Base-by-base conservation (phyloP, 2,888 invertebrate species). In the Teleogryllus oceanicus region DNA sequence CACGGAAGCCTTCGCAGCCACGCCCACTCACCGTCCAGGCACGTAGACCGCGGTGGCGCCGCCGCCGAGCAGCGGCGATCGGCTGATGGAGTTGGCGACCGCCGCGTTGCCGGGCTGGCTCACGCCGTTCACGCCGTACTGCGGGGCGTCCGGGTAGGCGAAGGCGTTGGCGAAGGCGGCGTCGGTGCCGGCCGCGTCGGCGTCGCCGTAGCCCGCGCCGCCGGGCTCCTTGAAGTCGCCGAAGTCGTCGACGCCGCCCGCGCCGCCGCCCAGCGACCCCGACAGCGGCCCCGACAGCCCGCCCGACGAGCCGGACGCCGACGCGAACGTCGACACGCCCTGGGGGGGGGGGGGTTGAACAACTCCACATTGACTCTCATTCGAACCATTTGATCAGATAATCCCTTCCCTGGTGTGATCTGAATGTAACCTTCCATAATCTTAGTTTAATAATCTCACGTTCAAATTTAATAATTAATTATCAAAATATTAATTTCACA, bases 171-270 rank as follows among this genome's bases (percentile, higher is more conserved):
- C 81, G 16, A 82, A 80, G 85, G 89, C 89, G 74, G 78, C 77
- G 75, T 78, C 80, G 16, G 78, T 37, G n/a, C 78, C 81, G 8
- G 82, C 80, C 50, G 78, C 77, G 24, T 81, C 79, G 0, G 78
- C 18, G 51, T 81, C 78, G 21, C 74, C 75, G 21, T 77, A 74
- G 37, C 80, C 81, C 49, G 74, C 49, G 8, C 76, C 50, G 49
- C 78, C 81, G 75, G 78, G 37, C 74, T 81, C 94, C 84, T 94
- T 94, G 84, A 95, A 95, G 80, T 94, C 94, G n/a, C 62, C 62
- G 78, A 92, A 89, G 84, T 93, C 93, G 80, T 92, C 92, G 24
- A 92, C 82, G 77, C 82, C 82, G 78, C 84, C 85, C 85, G 80
- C 85, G 83, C 80, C 85, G 80, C 82, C 83, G n/a, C 87, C 84